phyloP scores from a whole-genome alignment of 2,888 invertebrate species.

The Patella depressa region DNA sequence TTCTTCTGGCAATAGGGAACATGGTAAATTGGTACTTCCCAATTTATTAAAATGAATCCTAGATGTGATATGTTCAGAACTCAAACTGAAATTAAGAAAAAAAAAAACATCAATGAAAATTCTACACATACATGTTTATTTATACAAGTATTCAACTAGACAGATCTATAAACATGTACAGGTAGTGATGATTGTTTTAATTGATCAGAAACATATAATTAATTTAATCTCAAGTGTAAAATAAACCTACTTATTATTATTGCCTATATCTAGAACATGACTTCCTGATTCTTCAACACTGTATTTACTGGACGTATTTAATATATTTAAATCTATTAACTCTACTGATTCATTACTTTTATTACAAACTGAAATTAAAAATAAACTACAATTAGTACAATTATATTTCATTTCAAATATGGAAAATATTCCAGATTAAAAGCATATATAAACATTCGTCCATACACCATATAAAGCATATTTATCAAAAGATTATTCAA shows the following conservation, averaged over 20 bases:
- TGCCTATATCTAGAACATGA: constrained; percentile 41
- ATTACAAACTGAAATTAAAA: constrained; percentile 1
- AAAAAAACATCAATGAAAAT: neutral
- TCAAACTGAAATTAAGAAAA: constrained; percentile 2
- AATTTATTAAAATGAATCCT: constrained; percentile 9
- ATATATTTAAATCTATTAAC: constrained; percentile 4
- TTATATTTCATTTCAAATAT: too few species aligned
- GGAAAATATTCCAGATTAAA: too few species aligned
- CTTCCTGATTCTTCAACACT: constrained; percentile 7
- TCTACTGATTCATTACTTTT: constrained; percentile 1
- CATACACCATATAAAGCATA: too few species aligned
- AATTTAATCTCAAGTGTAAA: constrained; percentile 7
- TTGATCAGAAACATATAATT: too few species aligned
- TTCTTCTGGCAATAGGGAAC: constrained; percentile 34
- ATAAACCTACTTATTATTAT: constrained; percentile 4
- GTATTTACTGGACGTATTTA: constrained; percentile 3
- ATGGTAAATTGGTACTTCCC: constrained; percentile 30
- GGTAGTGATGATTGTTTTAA: too few species aligned
- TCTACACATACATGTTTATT: too few species aligned
- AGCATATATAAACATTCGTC: too few species aligned
- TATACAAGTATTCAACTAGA: too few species aligned
- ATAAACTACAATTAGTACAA: neutral
- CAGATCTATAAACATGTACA: too few species aligned
- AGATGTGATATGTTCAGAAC: neutral
- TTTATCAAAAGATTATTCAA: too few species aligned